A percentile compares a stretch with the other conserved stretches of the same genome.
These are phyloP conservation scores for Trichopoda pennipes DNA, from an alignment of 2,888 invertebrate genomes.

Conservation along the genomic window DNA sequence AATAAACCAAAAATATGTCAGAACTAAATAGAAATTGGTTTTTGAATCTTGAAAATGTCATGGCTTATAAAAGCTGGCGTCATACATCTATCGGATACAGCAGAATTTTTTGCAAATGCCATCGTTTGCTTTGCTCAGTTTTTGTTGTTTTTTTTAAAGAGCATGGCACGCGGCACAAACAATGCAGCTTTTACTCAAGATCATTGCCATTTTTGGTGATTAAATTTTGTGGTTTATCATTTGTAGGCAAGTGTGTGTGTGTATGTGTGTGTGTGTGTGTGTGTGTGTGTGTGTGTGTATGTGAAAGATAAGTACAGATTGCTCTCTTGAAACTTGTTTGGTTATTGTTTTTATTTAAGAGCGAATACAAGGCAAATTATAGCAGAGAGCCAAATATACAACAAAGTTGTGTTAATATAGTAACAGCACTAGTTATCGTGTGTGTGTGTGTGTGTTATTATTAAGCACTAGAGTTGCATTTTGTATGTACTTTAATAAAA, in stretches of 20 bases:
- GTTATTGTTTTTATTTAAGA: conserved; percentile 6
- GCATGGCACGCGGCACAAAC: conserved; percentile 61
- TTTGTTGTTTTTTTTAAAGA: conserved; percentile 1
- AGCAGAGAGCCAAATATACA: neutral
- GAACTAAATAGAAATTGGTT: neutral
- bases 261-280: neutral
- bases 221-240: conserved; percentile 49
- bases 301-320: conserved; percentile 16
- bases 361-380: too few relatives aligned
- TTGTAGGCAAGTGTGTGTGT: neutral
- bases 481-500: neutral
- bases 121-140: neutral
- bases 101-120: neutral
- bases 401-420: neutral
- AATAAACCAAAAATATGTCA: neutral
- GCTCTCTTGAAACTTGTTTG: conserved; percentile 44
- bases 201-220: conserved; percentile 70
- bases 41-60: conserved; percentile 36
- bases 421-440: neutral
- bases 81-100: conserved; percentile 24
- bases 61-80: conserved; percentile 37
- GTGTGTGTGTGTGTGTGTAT: neutral
- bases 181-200: conserved; percentile 65
- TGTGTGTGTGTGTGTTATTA: neutral
- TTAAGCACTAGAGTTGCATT: conserved; percentile 22